Evolutionary conservation across 2,888 invertebrate genomes (phyloP), one percentile per base, ranked within the genome.

Genomic region (Nemotelus nigrinus): DNA sequence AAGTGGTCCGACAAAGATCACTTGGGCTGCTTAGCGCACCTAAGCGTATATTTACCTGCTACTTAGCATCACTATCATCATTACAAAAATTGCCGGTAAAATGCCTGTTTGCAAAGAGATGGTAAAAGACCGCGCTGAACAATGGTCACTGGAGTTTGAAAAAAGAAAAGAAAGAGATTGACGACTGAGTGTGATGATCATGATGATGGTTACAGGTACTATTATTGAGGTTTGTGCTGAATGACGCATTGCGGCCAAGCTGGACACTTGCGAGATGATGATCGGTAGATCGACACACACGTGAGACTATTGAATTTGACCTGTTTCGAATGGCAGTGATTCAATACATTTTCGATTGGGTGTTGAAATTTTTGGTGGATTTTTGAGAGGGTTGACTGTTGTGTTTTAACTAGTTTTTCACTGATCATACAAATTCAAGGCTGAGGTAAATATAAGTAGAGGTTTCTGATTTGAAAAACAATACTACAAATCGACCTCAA

Each of bases 11-110:
- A 63, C 74, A 60, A 74, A 74, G 4, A 50, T 25, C 47, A 10
- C 5, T 39, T 43, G 39, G 5, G 63, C 8, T 45, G 65, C 4
- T 41, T 39, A 48, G 68, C 50, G 39, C 63, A 7, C 41, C 39
- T 71, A 44, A 44, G 71, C 45, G 57, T 48, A 10, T 63, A 74
- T 74, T 74, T 74, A 60, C 74, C 60, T 74, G 60, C 47, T 45
- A 60, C 45, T 72, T 72, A 72, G 60, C 72, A 72, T 72, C 74
- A 48, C 48, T 48, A 60, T 48, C 47, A 50, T 50, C 47, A 53
- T 58, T 70, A 55, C 44, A 41, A 43, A 39, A 63, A 63, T 63
- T 63, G 63, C 63, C 63, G 63, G 63, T 63, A 63, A 41, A 63
- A 63, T 63, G 63, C 41, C 25, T 63, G 25, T 25, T 43, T 2